These are phyloP conservation scores for Lutraria rhynchaena DNA, from an alignment of 1,140 invertebrate genomes.

Conservation along the genomic window DNA sequence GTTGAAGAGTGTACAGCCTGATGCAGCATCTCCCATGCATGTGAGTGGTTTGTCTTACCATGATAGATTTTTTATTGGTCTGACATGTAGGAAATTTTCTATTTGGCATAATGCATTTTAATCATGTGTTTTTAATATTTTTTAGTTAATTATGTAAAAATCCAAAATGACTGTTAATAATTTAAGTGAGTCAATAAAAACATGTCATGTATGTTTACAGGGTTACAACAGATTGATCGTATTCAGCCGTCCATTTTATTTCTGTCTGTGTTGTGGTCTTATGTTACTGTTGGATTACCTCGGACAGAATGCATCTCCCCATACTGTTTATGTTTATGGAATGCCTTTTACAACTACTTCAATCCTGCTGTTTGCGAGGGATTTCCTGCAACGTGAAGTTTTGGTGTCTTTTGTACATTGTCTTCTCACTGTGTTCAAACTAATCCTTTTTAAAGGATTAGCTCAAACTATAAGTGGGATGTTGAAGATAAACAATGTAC, in stretches of 20 bases:
- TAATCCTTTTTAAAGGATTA: too few relatives aligned
- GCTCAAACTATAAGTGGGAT: too few relatives aligned
- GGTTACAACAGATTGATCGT: conserved; percentile 98
- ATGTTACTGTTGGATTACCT: conserved; percentile 87
- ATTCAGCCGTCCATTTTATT: conserved; percentile 96
- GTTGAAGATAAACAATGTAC: too few relatives aligned
- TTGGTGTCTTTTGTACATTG: too few relatives aligned
- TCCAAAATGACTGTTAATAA: too few relatives aligned
- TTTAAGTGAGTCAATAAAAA: too few relatives aligned
- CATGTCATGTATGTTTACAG: conserved; percentile 79
- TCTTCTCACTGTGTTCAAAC: too few relatives aligned
- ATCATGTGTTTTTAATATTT: too few relatives aligned
- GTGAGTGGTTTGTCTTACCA: conserved; percentile 76
- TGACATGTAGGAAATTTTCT: too few relatives aligned
- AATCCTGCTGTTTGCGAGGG: conserved; percentile 87
- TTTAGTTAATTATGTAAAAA: too few relatives aligned
- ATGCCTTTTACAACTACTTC: conserved; percentile 88
- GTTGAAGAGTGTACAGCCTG: conserved; percentile 99
- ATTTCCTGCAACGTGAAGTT: conserved; percentile 83
- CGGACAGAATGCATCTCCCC: conserved; percentile 67
- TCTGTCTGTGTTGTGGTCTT: conserved; percentile 91
- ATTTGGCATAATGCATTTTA: too few relatives aligned
- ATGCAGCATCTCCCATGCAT: conserved; percentile 98
- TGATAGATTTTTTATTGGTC: conserved; percentile 9
- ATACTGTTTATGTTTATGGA: conserved; percentile 88